Evolutionary conservation across 1,140 invertebrate species (phyloP).

Genomic region (Cydia splendana): DNA sequence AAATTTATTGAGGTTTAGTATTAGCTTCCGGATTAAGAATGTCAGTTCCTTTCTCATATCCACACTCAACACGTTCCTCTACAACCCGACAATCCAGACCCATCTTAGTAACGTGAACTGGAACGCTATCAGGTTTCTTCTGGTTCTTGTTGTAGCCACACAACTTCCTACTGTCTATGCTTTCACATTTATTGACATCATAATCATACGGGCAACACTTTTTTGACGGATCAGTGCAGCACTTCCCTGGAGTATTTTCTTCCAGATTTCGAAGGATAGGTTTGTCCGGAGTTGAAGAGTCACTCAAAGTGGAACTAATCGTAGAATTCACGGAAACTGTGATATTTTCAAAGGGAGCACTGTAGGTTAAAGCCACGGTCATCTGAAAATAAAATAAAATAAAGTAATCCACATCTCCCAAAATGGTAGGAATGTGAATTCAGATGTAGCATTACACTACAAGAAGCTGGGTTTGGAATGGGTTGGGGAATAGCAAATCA

Average conservation of each 20-base stretch:
- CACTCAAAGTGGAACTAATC: not conserved
- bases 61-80: not conserved
- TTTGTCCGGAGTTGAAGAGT: not conserved
- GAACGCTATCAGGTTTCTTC: not conserved
- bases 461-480: too few species aligned
- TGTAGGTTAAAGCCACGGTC: not conserved
- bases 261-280: not conserved
- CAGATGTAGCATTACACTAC: too few species aligned
- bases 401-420: too few species aligned
- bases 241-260: conserved; percentile 10
- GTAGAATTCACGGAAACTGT: not conserved
- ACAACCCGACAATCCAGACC: not conserved
- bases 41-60: not conserved
- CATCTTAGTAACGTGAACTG: not conserved
- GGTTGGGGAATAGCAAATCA: not conserved
- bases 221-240: conserved; percentile 1
- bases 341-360: not conserved
- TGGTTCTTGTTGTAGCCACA: conserved; percentile 22
- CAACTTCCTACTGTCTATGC: not conserved
- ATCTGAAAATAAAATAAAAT: not conserved
- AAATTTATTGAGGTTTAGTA: not conserved
- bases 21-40: not conserved
- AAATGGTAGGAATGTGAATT: too few species aligned
- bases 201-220: conserved; percentile 23
- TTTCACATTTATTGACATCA: not conserved